phyloP scores from a whole-genome alignment of 2,888 invertebrate genomes.

The Syritta pipiens region DNA sequence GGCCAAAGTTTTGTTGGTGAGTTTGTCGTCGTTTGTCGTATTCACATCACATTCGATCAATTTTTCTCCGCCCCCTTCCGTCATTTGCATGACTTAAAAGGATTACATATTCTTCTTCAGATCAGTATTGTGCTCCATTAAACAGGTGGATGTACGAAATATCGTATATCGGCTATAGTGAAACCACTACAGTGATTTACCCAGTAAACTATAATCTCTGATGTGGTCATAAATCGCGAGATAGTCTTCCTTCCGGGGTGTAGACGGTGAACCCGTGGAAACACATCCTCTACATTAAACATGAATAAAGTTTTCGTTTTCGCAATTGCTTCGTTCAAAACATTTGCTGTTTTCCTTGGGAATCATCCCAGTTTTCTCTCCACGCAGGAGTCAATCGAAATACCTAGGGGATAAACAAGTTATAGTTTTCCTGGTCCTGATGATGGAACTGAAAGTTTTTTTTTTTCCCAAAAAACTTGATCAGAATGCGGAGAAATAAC shows the following conservation, averaged over 20 bases:
- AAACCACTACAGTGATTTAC: conserved; percentile 13
- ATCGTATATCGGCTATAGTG: conserved; percentile 9
- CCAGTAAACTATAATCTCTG: conserved; percentile 26
- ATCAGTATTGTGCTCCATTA: conserved; percentile 40
- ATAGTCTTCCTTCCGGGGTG: not conserved
- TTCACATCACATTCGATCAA: conserved; percentile 55
- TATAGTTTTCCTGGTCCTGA: conserved; percentile 15
- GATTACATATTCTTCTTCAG: conserved; percentile 11
- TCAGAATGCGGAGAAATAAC: not conserved
- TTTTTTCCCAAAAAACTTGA: conserved; percentile 43
- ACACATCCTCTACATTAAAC: not conserved
- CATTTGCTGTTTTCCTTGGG: conserved; percentile 22
- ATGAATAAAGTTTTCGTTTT: conserved; percentile 27
- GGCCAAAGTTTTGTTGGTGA: conserved; percentile 37
- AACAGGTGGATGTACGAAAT: conserved; percentile 56
- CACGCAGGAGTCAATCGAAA: not conserved
- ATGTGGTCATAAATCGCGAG: conserved; percentile 47
- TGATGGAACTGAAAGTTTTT: conserved; percentile 55
- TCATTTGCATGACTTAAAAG: conserved; percentile 51
- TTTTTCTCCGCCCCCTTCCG: conserved; percentile 27
- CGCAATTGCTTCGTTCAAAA: conserved; percentile 27
- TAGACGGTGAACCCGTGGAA: not conserved
- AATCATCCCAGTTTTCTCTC: too few species aligned
- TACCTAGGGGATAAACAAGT: conserved; percentile 43
- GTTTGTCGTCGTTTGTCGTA: conserved; percentile 21